Evolutionary conservation across 37 sponge, comb jelly and placozoan species (phyloP).

Genomic region (Axinella damicornis): DNA sequence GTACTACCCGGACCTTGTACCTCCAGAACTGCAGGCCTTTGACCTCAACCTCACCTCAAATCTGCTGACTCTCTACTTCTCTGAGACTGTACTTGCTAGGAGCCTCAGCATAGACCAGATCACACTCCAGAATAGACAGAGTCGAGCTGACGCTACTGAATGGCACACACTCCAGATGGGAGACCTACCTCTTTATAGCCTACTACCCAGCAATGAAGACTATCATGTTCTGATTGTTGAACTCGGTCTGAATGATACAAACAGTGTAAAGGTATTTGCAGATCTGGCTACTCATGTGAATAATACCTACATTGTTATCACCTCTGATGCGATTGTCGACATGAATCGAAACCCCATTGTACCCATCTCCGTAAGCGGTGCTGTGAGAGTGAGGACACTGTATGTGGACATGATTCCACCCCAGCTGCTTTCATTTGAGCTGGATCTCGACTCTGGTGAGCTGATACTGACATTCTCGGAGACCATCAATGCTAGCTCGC

Average conservation of each 20-base stretch:
- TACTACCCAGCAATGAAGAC: constrained; percentile 35
- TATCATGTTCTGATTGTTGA: constrained; percentile 72
- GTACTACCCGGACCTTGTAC: constrained; percentile 71
- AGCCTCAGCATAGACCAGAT: constrained; percentile 75
- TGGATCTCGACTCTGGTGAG: constrained; percentile 70
- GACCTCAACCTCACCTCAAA: constrained; percentile 83
- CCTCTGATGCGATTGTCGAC: constrained; percentile 60
- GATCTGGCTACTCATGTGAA: constrained; percentile 70
- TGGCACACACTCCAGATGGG: constrained; percentile 58
- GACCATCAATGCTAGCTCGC: constrained; percentile 79
- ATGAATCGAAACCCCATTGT: constrained; percentile 81
- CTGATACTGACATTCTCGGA: constrained; percentile 78
- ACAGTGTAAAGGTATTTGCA: constrained; percentile 82
- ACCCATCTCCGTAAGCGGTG: constrained; percentile 44
- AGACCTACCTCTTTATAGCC: constrained; percentile 26
- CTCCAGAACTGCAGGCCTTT: constrained; percentile 77
- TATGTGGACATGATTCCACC: constrained; percentile 66
- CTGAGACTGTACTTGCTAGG: constrained; percentile 83
- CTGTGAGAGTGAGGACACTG: constrained; percentile 47
- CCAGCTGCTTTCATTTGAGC: constrained; percentile 55
- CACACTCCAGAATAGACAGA: constrained; percentile 71
- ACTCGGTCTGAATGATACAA: constrained; percentile 75
- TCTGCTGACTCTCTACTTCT: constrained; percentile 80
- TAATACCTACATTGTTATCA: constrained; percentile 81
- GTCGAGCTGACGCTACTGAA: constrained; percentile 17